phyloP scores from a whole-genome alignment of 53 echinoderm and acorn worm genomes.

The Antedon mediterranea region DNA sequence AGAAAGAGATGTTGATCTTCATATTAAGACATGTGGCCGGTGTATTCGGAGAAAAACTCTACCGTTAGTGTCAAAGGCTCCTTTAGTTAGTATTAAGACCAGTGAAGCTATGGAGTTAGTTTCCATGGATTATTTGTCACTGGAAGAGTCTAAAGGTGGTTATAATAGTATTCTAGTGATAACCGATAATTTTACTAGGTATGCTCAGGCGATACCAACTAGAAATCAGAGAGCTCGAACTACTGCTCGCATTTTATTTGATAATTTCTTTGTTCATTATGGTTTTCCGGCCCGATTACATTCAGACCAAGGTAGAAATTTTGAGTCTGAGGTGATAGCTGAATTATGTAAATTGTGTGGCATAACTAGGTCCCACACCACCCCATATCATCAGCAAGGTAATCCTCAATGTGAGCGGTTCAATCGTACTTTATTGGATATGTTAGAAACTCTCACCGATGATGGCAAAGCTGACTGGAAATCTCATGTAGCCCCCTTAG shows the following conservation, averaged over 20 bases:
- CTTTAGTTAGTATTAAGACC: too few species aligned
- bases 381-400: constrained; percentile 35
- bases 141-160: too few species aligned
- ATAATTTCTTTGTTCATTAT: constrained; percentile 12
- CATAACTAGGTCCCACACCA: constrained; percentile 20
- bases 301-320: constrained; percentile 29
- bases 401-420: constrained; percentile 45
- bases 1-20: neutral
- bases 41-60: constrained; percentile 7
- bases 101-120: too few species aligned
- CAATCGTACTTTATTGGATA: constrained; percentile 24
- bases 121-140: too few species aligned
- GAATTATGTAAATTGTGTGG: constrained; percentile 12
- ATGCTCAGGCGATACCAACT: constrained; percentile 34
- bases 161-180: constrained; percentile 11
- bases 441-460: constrained; percentile 40
- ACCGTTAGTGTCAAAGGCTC: neutral
- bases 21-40: neutral
- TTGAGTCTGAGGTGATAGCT: constrained; percentile 28
- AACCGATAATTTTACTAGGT: constrained; percentile 35
- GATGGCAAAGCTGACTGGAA: constrained; percentile 33
- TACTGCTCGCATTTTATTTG: constrained; percentile 23
- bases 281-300: constrained; percentile 17
- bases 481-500: constrained; percentile 31
- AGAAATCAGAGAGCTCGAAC: constrained; percentile 35